phyloP scores from a whole-genome alignment of 2,888 invertebrate genomes.

The Drosophila recens region DNA sequence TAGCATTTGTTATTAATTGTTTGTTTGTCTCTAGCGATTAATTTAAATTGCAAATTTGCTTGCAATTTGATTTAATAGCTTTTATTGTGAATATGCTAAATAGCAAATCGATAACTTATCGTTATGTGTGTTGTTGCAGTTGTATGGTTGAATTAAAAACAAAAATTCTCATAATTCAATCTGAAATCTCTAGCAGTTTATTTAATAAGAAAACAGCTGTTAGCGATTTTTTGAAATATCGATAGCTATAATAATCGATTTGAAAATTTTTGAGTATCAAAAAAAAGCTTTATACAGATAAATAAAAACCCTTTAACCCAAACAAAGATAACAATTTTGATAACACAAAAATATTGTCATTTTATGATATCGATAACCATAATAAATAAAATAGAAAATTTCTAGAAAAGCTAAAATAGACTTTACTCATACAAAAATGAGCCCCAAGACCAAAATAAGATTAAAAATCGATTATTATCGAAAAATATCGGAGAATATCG shows the following conservation, averaged over 20 bases:
- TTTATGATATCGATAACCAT: no score
- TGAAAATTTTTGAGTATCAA: no score
- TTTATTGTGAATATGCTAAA: constrained; percentile 18
- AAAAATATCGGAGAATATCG: not conserved
- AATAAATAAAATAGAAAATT: no score
- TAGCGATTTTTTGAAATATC: not conserved
- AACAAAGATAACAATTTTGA: no score
- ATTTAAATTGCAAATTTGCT: constrained; percentile 70
- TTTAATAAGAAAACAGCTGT: not conserved
- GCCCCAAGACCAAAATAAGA: no score
- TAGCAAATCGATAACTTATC: constrained; percentile 16
- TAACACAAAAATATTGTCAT: no score
- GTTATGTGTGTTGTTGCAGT: not conserved
- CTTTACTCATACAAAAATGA: no score
- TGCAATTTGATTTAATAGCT: constrained; percentile 26
- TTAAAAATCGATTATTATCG: no score
- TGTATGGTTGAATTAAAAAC: not conserved
- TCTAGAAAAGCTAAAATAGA: no score
- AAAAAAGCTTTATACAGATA: no score
- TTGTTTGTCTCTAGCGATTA: constrained; percentile 63
- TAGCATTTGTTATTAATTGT: constrained; percentile 55
- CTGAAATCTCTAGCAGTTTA: no score
- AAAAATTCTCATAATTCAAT: not conserved
- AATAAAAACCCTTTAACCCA: no score
- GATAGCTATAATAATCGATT: not conserved